Base-by-base conservation (phyloP, 2,113 vertebrate genomes). In the Corythoichthys intestinalis region DNA sequence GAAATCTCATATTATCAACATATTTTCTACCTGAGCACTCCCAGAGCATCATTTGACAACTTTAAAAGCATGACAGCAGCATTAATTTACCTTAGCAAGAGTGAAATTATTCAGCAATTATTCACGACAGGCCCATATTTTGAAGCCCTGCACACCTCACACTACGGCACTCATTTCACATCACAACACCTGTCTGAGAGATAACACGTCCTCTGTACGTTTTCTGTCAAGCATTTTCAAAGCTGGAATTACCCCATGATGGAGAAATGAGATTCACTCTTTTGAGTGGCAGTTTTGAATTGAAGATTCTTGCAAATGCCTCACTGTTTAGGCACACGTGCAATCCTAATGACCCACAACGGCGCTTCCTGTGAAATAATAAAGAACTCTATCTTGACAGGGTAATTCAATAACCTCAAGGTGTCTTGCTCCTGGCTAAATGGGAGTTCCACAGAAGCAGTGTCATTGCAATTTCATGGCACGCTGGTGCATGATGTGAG, bases 381-480 rank as follows among this genome's bases (percentile, higher is more conserved):
- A 38, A 57, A 34, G 41, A 28, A 46, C 38, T 17, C n/a, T 2
- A 20, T 61, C 17, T 67, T 67, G 73, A 17, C 53, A 28, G 67
- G 46, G 73, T 50, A 47, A 64, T 46, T 72, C 62, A 38, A 15
- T 65, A 38, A 73, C 58, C 58, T 66, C 60, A 68, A 39, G 69
- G 47, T 56, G 72, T 67, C 50, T 72, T 12, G 53, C 52, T 67
- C 13, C 0, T 35, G 61, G 63, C 61, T 50, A 53, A 63, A 15
- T 44, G 20, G 6, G 39, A 39, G 64, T 20, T 61, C 9, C 15
- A n/a, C 38, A 41, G 8, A n/a, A 63, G 34, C 58, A 65, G 60
- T 54, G 65, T 76, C 70, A 34, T 46, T 76, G 70, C 73, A 78
- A 82, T 83, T 85, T 85, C 76, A 86, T 79, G 73, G 75, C 71